Conservation (phyloP, 1,140 invertebrate genomes). For the Drosophila busckii region DNA sequence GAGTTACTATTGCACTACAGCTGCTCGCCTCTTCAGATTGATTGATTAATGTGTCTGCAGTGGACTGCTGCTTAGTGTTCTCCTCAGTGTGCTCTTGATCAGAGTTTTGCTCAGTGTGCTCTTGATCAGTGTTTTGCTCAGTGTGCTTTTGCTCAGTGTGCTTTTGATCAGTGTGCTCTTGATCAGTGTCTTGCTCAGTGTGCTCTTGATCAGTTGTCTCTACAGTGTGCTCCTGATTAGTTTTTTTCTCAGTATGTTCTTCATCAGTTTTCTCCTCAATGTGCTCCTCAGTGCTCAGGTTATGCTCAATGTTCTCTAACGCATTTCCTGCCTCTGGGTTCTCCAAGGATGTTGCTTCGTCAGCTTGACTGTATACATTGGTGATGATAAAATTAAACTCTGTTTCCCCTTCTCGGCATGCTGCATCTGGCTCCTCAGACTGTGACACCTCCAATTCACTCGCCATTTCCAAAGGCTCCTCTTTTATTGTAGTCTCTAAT, state of each 20-base stretch:
- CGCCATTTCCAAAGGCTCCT: not conserved
- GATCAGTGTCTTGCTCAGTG: not conserved
- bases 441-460: not conserved
- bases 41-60: no score
- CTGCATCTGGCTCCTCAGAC: not conserved
- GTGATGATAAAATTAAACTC: constrained; percentile 55
- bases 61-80: not conserved
- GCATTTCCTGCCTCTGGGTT: not conserved
- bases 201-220: no score
- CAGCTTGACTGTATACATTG: constrained; percentile 48
- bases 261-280: not conserved
- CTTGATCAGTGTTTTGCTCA: not conserved
- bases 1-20: constrained; percentile 14
- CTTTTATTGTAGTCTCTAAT: constrained; percentile 1
- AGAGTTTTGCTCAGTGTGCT: not conserved
- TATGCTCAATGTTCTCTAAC: no score
- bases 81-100: not conserved
- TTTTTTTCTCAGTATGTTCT: not conserved
- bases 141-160: no score
- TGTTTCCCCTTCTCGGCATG: not conserved
- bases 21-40: no score
- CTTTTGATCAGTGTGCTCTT: no score
- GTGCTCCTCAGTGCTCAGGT: no score
- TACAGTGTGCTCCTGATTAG: not conserved
- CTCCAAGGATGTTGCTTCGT: not conserved